Conservation (phyloP, 2,113 vertebrate genomes). For the Equus quagga region DNA sequence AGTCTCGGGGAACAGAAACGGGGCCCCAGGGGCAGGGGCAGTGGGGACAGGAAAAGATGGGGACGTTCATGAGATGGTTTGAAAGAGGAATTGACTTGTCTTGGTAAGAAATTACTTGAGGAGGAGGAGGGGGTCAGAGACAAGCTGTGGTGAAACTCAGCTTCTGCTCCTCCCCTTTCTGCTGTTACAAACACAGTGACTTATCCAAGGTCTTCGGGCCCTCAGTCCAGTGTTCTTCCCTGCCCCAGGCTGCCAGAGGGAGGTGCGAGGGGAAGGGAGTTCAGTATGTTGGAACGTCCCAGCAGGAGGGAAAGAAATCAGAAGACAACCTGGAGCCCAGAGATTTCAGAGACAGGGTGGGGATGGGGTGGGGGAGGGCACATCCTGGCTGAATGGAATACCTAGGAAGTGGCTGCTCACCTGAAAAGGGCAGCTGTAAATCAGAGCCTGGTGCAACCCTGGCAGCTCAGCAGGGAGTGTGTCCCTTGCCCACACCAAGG, state of each 20-base stretch:
- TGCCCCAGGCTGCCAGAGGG: background rate
- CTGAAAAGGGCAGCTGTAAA: background rate
- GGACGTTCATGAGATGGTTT: background rate
- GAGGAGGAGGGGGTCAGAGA: no score
- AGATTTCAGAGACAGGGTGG: background rate
- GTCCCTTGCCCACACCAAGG: background rate
- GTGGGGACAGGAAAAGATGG: no score
- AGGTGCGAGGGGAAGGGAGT: background rate
- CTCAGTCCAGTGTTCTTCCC: background rate
- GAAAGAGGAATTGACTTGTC: background rate
- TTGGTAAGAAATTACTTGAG: background rate
- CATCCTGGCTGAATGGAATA: background rate
- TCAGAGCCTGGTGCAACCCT: background rate
- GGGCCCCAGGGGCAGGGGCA: background rate
- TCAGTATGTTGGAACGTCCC: background rate
- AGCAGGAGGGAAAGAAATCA: background rate
- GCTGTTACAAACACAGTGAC: background rate
- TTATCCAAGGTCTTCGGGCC: background rate
- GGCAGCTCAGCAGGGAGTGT: background rate
- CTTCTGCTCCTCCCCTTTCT: background rate
- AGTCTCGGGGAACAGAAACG: background rate
- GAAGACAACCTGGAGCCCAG: background rate
- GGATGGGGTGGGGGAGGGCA: background rate
- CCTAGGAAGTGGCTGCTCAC: background rate
- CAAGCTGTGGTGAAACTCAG: background rate